Conservation (phyloP, 2,113 vertebrate genomes). For the Thomomys bottae region DNA sequence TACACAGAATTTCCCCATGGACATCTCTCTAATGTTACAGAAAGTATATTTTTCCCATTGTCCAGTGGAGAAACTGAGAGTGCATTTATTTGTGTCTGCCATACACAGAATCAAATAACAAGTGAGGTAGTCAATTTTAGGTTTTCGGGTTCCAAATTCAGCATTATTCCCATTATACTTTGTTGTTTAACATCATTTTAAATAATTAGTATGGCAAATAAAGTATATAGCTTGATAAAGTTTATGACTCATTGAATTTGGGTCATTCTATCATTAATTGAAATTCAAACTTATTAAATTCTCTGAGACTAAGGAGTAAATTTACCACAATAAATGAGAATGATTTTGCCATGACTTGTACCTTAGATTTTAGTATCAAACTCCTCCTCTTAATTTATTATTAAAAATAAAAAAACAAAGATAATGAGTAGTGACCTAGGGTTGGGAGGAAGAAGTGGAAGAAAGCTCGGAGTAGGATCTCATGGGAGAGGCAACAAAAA, state of each 20-base stretch:
- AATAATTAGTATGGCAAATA: background rate
- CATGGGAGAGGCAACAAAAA: background rate
- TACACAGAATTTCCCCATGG: background rate
- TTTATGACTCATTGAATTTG: background rate
- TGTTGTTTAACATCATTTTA: background rate
- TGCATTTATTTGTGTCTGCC: accelerated
- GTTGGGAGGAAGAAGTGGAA: background rate
- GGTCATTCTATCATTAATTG: background rate
- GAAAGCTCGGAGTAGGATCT: background rate
- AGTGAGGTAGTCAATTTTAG: background rate
- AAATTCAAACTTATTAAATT: background rate
- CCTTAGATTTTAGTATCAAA: background rate
- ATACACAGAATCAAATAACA: background rate
- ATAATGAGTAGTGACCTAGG: background rate
- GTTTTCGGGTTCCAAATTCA: background rate
- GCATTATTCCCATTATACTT: background rate
- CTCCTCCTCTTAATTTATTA: background rate
- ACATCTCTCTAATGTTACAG: background rate
- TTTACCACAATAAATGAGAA: background rate
- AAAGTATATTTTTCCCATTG: background rate
- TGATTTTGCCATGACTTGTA: constrained; percentile 4
- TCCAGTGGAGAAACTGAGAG: background rate
- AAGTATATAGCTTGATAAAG: background rate
- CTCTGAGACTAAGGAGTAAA: background rate
- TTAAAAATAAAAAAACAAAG: background rate